Evolutionary conservation across 2,113 vertebrate species (phyloP), one percentile per base, ranked within the genome.

Genomic region (Ptyas mucosa): DNA sequence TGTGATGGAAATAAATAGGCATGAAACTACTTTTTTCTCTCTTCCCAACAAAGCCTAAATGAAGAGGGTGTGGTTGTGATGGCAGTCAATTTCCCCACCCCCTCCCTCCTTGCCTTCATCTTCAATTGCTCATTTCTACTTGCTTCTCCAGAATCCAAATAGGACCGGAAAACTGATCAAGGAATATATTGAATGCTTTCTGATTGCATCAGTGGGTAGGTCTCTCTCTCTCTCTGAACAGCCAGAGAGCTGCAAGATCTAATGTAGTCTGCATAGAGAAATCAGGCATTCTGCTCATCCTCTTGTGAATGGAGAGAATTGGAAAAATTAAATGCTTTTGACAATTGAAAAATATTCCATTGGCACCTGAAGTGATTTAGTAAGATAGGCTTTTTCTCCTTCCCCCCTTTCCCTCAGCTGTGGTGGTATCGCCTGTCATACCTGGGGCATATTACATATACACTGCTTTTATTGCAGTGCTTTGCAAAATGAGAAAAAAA

Each of bases 131-230:
- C 58, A 92, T 87, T 90, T 93, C 86, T 75, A 89, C 55, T 93
- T 93, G 87, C 75, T 90, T 94, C 55, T 86, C 85, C 89, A 89
- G 86, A 55, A 92, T 52, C 69, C 87, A 93, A 89, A 94, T 85
- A 69, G 87, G 49, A 86, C 87, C 51, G 34, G 51, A 88, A 93
- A 92, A 89, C 5, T 11, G 86, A 93, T 39, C 20, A 20, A 90
- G 24, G 61, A 90, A 90, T 53, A 24, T 23, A 55, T 9, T 93
- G 91, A 93, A 93, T 89, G 61, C 87, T 89, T 21, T 8, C 46
- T 94, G 89, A 92, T 89, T 94, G 55, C 51, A 86, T 86, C 89
- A 89, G 89, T 5, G 49, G 64, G 15, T 51, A 54, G 64, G 49
- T 51, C 57, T 26, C 57, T 61, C 57, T 61, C 57, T 58, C 46